phyloP scores from a whole-genome alignment of 2,797 vertebrate genomes.

The Chaenodraco wilsoni region DNA sequence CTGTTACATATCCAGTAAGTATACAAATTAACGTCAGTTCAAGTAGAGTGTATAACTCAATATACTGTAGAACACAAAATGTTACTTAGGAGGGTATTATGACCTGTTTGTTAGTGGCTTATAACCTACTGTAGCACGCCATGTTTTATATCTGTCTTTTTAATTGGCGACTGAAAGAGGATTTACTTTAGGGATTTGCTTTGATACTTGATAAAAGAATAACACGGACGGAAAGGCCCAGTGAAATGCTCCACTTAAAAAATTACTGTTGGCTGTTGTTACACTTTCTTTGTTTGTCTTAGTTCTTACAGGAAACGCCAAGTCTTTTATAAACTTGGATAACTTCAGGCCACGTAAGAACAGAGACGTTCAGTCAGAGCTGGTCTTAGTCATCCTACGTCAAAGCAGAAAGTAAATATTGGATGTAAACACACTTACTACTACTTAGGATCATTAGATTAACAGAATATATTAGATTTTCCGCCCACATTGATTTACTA shows the following conservation, averaged over 20 bases:
- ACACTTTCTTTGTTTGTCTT: conserved; percentile 52
- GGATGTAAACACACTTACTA: conserved; percentile 19
- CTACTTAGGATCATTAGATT: not conserved
- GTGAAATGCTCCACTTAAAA: too few relatives aligned
- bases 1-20: conserved; percentile 9
- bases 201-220: conserved; percentile 19
- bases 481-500: not conserved
- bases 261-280: conserved; percentile 7
- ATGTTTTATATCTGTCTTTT: conserved; percentile 13
- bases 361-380: conserved; percentile 10
- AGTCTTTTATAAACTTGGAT: conserved; percentile 45
- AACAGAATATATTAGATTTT: not conserved
- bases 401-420: conserved; percentile 29
- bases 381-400: conserved; percentile 8
- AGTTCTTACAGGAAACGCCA: conserved; percentile 38
- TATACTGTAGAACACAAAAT: conserved; percentile 8
- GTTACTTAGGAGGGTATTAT: not conserved
- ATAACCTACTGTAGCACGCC: conserved; percentile 11
- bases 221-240: not conserved
- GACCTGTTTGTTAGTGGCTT: not conserved
- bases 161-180: conserved; percentile 19
- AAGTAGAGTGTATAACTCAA: not conserved
- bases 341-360: conserved; percentile 36
- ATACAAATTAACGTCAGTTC: conserved; percentile 5
- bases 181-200: conserved; percentile 15